Base-by-base conservation (phyloP, 2,797 vertebrate genomes). In the Anolis apletophallus region DNA sequence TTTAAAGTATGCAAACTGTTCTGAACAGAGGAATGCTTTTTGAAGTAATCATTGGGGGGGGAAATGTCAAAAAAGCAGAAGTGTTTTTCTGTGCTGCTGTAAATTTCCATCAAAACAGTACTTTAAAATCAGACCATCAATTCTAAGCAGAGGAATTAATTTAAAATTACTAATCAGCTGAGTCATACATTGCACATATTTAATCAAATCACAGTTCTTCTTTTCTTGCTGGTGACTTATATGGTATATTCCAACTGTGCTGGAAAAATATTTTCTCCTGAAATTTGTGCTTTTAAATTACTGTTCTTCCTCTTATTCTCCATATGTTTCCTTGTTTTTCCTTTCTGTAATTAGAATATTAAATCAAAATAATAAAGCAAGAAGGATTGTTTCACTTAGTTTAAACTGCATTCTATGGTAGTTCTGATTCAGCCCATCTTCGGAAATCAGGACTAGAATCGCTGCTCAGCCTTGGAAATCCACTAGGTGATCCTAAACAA, bases 221-320 rank as follows among this genome's bases (percentile, higher is more conserved):
- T 46, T 68, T 78, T 72, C 67, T 76, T 76, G 61, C 52, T 88
- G 79, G 61, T 85, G 19, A 83, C 2, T 85, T 11, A 46, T 46
- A 46, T 1, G 83, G 81, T 73, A 52, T 52, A 71, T 26, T 7
- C 77, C 29, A 83, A 54, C 23, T 78, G 14, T 52, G 54, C 89
- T 74, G 17, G 61, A 52, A 3, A 69, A 23, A 71, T 0, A n/a
- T 73, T 64, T 50, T 84, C 85, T 74, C 5, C 50, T 86, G 59
- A 89, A 85, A 46, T 79, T 86, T 80, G 29, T 83, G 74, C 86
- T 89, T 86, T 89, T 83, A 86, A 89, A 79, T 69, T 40, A 32
- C 34, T 50, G 14, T 80, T 59, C 57, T 86, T 89, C 84, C 84
- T 86, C 68, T 83, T 86, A 79, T 14, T 80, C 88, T 85, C 40